These are phyloP conservation scores for Griposia aprilina DNA, from an alignment of 2,888 invertebrate species.

Conservation along the genomic window DNA sequence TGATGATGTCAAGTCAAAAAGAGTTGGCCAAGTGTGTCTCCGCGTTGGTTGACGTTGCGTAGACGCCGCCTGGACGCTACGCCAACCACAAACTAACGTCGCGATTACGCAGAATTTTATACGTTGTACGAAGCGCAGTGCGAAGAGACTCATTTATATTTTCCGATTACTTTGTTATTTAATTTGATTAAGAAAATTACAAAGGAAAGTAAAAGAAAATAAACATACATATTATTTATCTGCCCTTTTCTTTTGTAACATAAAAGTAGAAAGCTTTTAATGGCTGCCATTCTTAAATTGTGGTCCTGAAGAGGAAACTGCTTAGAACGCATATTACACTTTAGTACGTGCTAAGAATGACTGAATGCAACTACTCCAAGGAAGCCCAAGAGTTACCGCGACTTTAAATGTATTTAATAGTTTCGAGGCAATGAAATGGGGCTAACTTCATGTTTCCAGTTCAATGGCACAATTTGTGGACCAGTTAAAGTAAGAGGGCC, in stretches of 20 bases:
- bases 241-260: not conserved
- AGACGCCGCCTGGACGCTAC: not conserved
- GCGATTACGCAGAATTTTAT: not conserved
- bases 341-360: not conserved
- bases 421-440: not conserved
- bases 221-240: not conserved
- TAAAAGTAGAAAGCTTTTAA: not conserved
- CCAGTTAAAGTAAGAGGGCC: not conserved
- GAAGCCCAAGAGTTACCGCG: not conserved
- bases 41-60: not conserved
- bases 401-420: slow-evolving; percentile 1
- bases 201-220: not conserved
- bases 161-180: not conserved
- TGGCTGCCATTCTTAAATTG: not conserved
- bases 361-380: slow-evolving; percentile 10
- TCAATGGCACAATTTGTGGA: not conserved
- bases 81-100: not conserved
- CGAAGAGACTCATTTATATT: not conserved
- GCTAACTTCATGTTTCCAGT: slow-evolving; percentile 1
- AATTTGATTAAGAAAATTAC: not conserved
- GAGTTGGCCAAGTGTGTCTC: not conserved
- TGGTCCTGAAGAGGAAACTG: not conserved
- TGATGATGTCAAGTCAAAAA: not conserved
- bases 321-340: not conserved
- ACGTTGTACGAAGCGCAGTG: not conserved